Conservation (phyloP, 2,797 vertebrate species). For the Nasua narica region DNA sequence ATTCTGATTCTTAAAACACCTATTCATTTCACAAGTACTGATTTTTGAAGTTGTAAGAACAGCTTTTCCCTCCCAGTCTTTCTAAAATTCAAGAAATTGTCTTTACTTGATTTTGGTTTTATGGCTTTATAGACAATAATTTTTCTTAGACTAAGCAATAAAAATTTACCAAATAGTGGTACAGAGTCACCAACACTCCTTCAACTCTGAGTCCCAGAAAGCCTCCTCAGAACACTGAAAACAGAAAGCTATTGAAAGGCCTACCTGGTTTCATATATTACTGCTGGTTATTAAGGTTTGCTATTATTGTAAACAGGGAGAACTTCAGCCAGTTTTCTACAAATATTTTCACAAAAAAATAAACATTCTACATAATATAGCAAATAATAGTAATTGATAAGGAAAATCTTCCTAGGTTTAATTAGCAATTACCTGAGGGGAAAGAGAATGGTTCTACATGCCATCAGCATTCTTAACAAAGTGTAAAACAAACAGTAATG, state of each 20-base stretch:
- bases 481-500: background rate
- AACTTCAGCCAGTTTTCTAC: background rate
- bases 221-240: background rate
- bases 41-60: background rate
- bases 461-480: background rate
- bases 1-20: background rate
- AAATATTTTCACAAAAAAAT: background rate
- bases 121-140: background rate
- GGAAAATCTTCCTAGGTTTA: background rate
- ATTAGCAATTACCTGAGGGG: background rate
- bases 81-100: conserved; percentile 12
- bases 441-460: background rate
- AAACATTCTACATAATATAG: background rate
- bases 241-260: background rate
- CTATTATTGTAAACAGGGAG: background rate
- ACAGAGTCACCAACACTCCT: background rate
- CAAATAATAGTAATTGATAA: background rate
- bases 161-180: background rate
- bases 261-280: background rate
- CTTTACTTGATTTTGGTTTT: background rate
- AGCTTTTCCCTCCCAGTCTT: background rate
- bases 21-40: background rate
- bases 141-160: background rate
- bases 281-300: background rate
- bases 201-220: background rate